These are phyloP conservation scores for Scaptodrosophila lebanonensis DNA, from an alignment of 1,140 invertebrate species.

Conservation along the genomic window DNA sequence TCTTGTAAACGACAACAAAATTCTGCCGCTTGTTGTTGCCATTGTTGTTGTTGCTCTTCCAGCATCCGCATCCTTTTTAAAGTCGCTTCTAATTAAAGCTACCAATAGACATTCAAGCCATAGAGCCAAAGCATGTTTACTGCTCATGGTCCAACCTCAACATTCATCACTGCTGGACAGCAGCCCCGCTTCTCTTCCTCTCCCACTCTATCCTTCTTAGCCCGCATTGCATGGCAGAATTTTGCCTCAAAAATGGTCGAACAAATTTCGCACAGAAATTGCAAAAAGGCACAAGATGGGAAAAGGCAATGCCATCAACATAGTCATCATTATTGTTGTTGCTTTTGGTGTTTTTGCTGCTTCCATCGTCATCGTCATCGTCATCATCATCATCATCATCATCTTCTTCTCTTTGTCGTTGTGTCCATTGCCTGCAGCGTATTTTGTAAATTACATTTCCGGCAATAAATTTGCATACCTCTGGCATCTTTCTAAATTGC, in stretches of 20 bases:
- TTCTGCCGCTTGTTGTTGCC: neutral
- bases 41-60: slow-evolving; percentile 32
- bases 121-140: too few relatives aligned
- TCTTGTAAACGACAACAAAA: too few relatives aligned
- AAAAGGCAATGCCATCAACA: slow-evolving; percentile 15
- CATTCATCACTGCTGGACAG: slow-evolving; percentile 30
- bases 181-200: too few relatives aligned
- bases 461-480: slow-evolving; percentile 77
- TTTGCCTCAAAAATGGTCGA: neutral
- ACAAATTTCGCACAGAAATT: slow-evolving; percentile 14
- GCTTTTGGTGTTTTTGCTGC: neutral
- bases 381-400: slow-evolving; percentile 3
- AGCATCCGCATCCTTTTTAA: slow-evolving; percentile 41
- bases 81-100: slow-evolving; percentile 37
- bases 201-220: too few relatives aligned
- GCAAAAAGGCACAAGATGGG: slow-evolving; percentile 19
- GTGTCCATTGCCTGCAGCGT: slow-evolving; percentile 58
- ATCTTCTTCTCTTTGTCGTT: slow-evolving; percentile 12
- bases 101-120: slow-evolving; percentile 25
- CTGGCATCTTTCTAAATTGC: slow-evolving; percentile 76
- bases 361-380: neutral
- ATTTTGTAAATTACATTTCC: slow-evolving; percentile 77
- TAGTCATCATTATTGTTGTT: neutral
- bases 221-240: too few relatives aligned
- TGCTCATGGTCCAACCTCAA: slow-evolving; percentile 34